These are phyloP conservation scores for Hyphantria cunea DNA, from an alignment of 1,140 invertebrate genomes.

Conservation along the genomic window DNA sequence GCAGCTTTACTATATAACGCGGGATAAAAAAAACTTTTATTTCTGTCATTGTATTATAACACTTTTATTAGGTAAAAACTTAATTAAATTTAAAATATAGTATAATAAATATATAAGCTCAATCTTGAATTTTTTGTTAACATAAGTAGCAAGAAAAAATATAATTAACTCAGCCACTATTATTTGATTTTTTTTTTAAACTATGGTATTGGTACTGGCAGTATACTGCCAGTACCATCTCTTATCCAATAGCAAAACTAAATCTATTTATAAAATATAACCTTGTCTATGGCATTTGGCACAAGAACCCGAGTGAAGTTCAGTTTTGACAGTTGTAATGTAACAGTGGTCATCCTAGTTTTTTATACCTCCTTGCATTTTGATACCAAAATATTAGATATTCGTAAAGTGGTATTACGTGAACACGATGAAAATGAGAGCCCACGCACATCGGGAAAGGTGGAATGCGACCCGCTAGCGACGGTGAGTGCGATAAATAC, in stretches of 20 bases:
- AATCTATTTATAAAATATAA: constrained; percentile 60
- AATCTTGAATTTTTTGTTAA: too few species aligned
- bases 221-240: constrained; percentile 49
- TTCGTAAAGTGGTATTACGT: constrained; percentile 79
- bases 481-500: constrained; percentile 62
- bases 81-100: too few species aligned
- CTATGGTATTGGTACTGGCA: too few species aligned
- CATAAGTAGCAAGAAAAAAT: too few species aligned
- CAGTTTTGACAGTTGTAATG: constrained; percentile 78
- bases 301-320: constrained; percentile 71
- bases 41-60: too few species aligned
- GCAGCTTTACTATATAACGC: too few species aligned
- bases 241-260: constrained; percentile 45
- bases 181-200: too few species aligned
- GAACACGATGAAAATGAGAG: constrained; percentile 79
- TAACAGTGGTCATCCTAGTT: constrained; percentile 78
- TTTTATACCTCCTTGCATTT: constrained; percentile 78
- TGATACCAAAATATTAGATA: constrained; percentile 80
- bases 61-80: too few species aligned
- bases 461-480: constrained; percentile 77
- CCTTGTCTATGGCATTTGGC: constrained; percentile 72
- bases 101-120: too few species aligned
- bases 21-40: too few species aligned
- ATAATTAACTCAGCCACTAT: too few species aligned
- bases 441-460: constrained; percentile 76